Percentiles rank a stretch among this genome's conserved stretches.
Conservation (phyloP, 1,140 invertebrate genomes). For the Ostrea denselamellosa region DNA sequence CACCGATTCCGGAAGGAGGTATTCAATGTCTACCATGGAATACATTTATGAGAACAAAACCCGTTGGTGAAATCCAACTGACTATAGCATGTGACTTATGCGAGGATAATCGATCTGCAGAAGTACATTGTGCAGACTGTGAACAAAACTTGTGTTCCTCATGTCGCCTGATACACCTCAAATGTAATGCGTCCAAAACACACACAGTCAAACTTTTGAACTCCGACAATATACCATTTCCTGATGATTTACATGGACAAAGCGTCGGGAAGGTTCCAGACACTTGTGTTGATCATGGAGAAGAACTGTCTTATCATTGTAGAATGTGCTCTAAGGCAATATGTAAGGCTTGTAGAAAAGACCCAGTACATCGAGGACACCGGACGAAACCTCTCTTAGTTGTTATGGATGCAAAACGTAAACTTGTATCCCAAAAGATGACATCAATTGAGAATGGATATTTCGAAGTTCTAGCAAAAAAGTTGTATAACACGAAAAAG, state of each 20-base stretch:
- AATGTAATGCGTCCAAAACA: constrained; percentile 48
- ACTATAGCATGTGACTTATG: constrained; percentile 43
- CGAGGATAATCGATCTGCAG: constrained; percentile 39
- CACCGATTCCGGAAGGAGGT: background rate
- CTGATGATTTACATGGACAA: constrained; percentile 20
- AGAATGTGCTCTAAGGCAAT: constrained; percentile 48
- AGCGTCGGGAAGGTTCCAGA: background rate
- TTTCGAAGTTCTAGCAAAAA: constrained; percentile 32
- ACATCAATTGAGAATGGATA: constrained; percentile 18
- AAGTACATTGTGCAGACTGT: constrained; percentile 42
- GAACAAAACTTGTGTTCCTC: constrained; percentile 42
- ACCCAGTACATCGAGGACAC: constrained; percentile 48
- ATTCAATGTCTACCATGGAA: background rate
- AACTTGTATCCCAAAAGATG: constrained; percentile 9
- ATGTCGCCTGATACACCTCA: constrained; percentile 41
- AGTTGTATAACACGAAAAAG: background rate
- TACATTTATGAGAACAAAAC: background rate
- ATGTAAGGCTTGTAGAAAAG: constrained; percentile 48
- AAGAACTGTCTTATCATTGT: constrained; percentile 47
- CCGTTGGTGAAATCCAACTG: background rate
- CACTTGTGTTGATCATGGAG: constrained; percentile 3
- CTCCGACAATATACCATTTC: background rate
- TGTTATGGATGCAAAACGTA: constrained; percentile 25
- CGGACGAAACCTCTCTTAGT: constrained; percentile 44
- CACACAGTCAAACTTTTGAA: constrained; percentile 29